A percentile compares a stretch with the other conserved stretches of the same genome.
Conservation (phyloP, 2,888 invertebrate species). For the Ecliptopera silaceata region DNA sequence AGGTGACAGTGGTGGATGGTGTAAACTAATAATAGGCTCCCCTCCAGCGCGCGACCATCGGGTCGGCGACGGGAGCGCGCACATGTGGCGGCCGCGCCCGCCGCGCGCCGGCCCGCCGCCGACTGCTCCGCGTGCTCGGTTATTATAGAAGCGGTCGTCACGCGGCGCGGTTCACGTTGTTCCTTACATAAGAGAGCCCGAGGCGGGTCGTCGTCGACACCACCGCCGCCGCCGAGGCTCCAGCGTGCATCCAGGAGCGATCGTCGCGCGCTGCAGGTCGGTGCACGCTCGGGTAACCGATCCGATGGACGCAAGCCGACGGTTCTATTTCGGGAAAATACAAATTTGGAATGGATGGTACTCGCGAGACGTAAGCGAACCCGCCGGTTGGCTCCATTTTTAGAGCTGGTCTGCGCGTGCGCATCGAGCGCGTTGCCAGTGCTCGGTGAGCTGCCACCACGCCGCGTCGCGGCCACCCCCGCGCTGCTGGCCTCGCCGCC, state of each 20-base stretch:
- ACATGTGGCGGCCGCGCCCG: constrained; percentile 62
- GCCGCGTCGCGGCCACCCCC: constrained; percentile 76
- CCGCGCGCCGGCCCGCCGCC: constrained; percentile 56
- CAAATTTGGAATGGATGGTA: constrained; percentile 89
- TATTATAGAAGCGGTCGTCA: constrained; percentile 80
- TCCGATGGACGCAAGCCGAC: constrained; percentile 81
- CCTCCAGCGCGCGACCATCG: constrained; percentile 76
- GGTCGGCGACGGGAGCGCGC: constrained; percentile 46
- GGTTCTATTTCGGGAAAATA: constrained; percentile 90
- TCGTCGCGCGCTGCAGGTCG: constrained; percentile 72
- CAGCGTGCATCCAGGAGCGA: constrained; percentile 56
- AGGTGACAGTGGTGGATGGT: constrained; percentile 83
- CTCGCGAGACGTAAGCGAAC: constrained; percentile 80
- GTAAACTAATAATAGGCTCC: constrained; percentile 81
- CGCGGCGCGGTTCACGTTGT: constrained; percentile 75
- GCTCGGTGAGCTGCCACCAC: constrained; percentile 73
- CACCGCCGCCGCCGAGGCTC: constrained; percentile 44
- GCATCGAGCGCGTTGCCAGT: constrained; percentile 76
- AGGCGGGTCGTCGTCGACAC: constrained; percentile 42
- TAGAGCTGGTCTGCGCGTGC: constrained; percentile 82
- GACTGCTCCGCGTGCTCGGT: constrained; percentile 58
- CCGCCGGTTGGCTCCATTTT: constrained; percentile 81
- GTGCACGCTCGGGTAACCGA: constrained; percentile 81
- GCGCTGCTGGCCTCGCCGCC: constrained; percentile 39
- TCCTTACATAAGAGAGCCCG: constrained; percentile 70